Evolutionary conservation across 1,140 invertebrate genomes (phyloP).

Genomic region (Hestina assimilis): DNA sequence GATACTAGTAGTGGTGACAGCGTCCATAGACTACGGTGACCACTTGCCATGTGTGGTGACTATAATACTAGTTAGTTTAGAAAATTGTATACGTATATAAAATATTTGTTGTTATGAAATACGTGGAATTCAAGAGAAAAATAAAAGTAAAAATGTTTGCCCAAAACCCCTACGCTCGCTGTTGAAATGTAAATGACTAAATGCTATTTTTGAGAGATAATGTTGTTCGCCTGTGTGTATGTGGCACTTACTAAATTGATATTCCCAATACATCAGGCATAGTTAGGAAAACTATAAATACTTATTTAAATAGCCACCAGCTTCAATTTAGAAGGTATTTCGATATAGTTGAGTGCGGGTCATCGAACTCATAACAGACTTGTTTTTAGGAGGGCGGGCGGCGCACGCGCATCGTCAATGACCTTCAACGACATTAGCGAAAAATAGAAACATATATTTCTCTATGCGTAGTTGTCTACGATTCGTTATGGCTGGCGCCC

Average conservation of each 20-base stretch:
- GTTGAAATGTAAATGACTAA: neutral
- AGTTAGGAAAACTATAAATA: neutral
- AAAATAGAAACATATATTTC: constrained; percentile 39
- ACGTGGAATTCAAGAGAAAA: too few relatives aligned
- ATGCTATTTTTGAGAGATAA: too few relatives aligned
- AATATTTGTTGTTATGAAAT: too few relatives aligned
- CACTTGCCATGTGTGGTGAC: too few relatives aligned
- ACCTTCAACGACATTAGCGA: constrained; percentile 61
- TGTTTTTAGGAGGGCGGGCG: constrained; percentile 59
- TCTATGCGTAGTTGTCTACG: constrained; percentile 1
- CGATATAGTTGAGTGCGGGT: constrained; percentile 27
- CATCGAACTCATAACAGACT: constrained; percentile 48
- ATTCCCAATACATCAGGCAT: neutral
- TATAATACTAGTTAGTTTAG: too few relatives aligned
- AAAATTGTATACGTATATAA: too few relatives aligned
- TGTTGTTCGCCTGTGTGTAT: neutral
- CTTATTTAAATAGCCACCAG: neutral
- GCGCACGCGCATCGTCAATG: constrained; percentile 44
- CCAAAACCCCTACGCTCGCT: too few relatives aligned
- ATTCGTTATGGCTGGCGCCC: neutral
- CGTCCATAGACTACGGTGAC: too few relatives aligned
- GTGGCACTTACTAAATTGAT: neutral
- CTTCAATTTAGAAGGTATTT: constrained; percentile 15
- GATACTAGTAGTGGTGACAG: too few relatives aligned
- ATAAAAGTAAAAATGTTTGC: too few relatives aligned